Conservation (phyloP, 2,888 invertebrate genomes). For the Epinotia bilunana region DNA sequence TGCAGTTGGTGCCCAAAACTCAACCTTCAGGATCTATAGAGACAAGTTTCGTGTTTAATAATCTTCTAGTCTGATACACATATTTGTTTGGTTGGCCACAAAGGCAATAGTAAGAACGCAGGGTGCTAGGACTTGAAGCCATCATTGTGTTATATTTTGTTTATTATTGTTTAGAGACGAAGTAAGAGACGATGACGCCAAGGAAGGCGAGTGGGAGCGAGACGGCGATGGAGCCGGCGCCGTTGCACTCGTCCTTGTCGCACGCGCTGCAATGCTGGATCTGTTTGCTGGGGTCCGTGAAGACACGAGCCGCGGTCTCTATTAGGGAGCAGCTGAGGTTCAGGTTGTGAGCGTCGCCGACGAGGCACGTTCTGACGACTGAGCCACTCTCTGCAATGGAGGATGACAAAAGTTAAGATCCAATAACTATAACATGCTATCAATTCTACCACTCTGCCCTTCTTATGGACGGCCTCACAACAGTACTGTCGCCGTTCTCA, state of each 20-base stretch:
- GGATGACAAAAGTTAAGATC: background rate
- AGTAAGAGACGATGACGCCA: conserved; percentile 66
- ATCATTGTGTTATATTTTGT: conserved; percentile 44
- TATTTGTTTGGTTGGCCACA: conserved; percentile 18
- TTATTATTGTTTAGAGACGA: conserved; percentile 72
- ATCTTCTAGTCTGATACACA: conserved; percentile 13
- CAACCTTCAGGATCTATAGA: background rate
- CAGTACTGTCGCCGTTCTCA: no score
- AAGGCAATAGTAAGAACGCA: conserved; percentile 17
- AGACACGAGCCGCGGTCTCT: conserved; percentile 53
- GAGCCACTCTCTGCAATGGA: conserved; percentile 67
- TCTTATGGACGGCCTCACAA: no score
- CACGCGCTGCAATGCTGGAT: conserved; percentile 76
- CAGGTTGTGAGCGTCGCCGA: conserved; percentile 66
- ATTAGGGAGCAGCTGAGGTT: conserved; percentile 67
- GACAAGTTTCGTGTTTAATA: background rate
- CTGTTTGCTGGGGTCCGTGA: conserved; percentile 53
- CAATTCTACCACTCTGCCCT: no score
- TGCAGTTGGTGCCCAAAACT: background rate
- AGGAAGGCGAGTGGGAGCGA: conserved; percentile 69
- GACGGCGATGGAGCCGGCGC: conserved; percentile 66
- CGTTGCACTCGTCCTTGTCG: conserved; percentile 82
- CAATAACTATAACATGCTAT: background rate
- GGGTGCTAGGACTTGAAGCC: conserved; percentile 47
- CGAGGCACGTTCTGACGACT: conserved; percentile 72